A percentile compares a stretch with the other conserved stretches of the same genome.
Evolutionary conservation across 2,113 vertebrate species (phyloP).

Genomic region (Emydocephalus ijimae): DNA sequence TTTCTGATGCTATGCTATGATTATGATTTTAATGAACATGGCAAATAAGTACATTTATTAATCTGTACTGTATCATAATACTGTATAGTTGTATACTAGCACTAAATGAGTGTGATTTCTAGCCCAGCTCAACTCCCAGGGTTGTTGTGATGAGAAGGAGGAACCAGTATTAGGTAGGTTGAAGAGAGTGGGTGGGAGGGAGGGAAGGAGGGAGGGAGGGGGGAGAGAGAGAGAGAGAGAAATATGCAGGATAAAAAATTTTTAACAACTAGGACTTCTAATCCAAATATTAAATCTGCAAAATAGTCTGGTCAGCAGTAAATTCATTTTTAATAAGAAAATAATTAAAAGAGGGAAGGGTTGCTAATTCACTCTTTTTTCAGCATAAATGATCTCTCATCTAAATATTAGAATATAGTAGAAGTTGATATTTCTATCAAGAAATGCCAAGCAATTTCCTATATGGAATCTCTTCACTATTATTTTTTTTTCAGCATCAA

Average conservation of each 20-base stretch:
- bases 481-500: neutral
- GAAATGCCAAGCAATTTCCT: neutral
- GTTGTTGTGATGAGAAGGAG: neutral
- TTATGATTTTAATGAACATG: neutral
- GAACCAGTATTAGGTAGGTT: neutral
- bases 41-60: neutral
- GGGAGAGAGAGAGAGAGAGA: neutral
- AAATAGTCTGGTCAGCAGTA: neutral
- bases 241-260: neutral
- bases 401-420: neutral
- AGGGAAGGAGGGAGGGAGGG: neutral
- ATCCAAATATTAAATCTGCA: neutral
- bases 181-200: neutral
- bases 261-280: neutral
- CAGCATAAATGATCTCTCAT: neutral
- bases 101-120: neutral
- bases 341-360: neutral
- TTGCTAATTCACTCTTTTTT: neutral
- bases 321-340: neutral
- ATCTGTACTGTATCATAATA: neutral
- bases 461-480: neutral
- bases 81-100: neutral
- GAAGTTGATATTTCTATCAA: neutral
- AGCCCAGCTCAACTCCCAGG: neutral
- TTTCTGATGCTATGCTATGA: neutral